phyloP scores from a whole-genome alignment of 2,888 invertebrate species.

The Podotricha telesiphe region DNA sequence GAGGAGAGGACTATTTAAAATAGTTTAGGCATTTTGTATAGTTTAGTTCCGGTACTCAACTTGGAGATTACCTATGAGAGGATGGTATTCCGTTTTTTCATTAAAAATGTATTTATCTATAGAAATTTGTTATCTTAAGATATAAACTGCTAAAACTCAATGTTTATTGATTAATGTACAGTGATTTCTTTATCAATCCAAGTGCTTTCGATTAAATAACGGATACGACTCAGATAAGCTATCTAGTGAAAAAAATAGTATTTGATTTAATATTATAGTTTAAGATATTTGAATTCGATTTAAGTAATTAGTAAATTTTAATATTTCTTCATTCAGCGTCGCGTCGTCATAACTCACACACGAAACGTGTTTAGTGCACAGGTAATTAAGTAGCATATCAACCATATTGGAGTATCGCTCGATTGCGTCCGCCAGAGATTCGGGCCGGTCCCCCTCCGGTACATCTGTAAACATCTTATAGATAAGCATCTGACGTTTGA shows the following conservation, averaged over 20 bases:
- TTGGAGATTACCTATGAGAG: no score
- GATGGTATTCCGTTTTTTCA: no score
- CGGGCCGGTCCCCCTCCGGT: slow-evolving; percentile 77
- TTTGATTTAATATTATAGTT: neutral
- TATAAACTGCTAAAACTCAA: slow-evolving; percentile 1
- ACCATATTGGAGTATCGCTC: slow-evolving; percentile 70
- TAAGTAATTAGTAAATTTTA: no score
- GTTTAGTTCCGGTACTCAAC: no score
- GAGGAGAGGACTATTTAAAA: no score
- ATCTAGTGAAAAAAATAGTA: neutral
- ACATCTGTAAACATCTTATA: slow-evolving; percentile 82
- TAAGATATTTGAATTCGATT: no score
- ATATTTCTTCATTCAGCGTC: no score
- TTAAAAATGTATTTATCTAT: neutral
- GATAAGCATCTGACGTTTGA: slow-evolving; percentile 83
- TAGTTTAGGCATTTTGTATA: no score
- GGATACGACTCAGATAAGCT: neutral
- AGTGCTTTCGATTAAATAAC: neutral
- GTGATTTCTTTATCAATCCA: neutral
- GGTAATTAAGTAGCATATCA: slow-evolving; percentile 74
- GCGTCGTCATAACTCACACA: slow-evolving; percentile 40
- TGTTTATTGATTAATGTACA: slow-evolving; percentile 2
- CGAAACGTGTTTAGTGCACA: slow-evolving; percentile 43
- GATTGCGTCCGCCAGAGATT: slow-evolving; percentile 71
- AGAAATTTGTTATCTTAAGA: neutral